phyloP scores from a whole-genome alignment of 1,140 invertebrate genomes.

The Halyomorpha halys region DNA sequence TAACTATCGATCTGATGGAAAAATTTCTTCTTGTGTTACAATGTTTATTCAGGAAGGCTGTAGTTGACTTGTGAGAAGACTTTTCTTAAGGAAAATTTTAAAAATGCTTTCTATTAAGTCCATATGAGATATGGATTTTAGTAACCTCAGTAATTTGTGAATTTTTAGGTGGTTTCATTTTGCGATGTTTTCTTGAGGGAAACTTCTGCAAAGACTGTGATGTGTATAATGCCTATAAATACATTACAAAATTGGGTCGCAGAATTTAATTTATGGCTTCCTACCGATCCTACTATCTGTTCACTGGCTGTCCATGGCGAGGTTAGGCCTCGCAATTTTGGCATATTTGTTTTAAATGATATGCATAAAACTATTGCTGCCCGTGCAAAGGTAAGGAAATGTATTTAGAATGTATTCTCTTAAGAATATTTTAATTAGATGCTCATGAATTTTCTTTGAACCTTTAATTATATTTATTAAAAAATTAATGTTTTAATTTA shows the following conservation, averaged over 20 bases:
- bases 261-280: conserved; percentile 96
- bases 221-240: conserved; percentile 98
- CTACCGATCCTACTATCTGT: conserved; percentile 39
- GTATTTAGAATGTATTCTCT: not conserved
- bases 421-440: no score
- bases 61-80: no score
- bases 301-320: conserved; percentile 46
- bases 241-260: conserved; percentile 97
- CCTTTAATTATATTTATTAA: no score
- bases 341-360: conserved; percentile 85
- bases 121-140: no score
- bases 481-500: no score
- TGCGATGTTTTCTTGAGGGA: conserved; percentile 89
- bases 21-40: no score
- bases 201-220: conserved; percentile 75
- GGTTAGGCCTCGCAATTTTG: conserved; percentile 67
- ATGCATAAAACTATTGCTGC: conserved; percentile 83
- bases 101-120: no score
- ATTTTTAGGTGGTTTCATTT: conserved; percentile 67
- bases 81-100: no score
- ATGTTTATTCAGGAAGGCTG: no score
- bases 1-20: no score
- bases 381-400: conserved; percentile 49
- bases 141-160: no score
- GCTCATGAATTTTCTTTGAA: no score